Conservation (phyloP, 1,140 invertebrate genomes). For the Mylabris phalerata region DNA sequence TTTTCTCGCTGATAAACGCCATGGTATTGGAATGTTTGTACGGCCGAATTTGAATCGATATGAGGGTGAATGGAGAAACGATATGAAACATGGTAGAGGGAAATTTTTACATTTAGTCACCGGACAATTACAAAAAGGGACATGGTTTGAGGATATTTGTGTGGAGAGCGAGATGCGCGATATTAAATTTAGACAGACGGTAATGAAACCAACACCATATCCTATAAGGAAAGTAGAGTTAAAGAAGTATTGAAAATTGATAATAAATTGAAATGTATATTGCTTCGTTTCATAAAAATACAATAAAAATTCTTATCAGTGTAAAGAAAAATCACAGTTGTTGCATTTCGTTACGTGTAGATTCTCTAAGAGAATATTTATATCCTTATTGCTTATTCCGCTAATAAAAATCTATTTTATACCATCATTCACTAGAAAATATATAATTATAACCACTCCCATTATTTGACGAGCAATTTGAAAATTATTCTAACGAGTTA, state of each 20-base stretch:
- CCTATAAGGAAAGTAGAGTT: slow-evolving; percentile 41
- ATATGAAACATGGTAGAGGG: slow-evolving; percentile 51
- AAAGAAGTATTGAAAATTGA: not conserved
- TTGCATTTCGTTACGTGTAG: too few relatives aligned
- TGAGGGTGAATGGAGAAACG: slow-evolving; percentile 51
- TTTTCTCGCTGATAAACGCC: slow-evolving; percentile 43
- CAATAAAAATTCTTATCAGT: not conserved
- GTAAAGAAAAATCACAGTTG: too few relatives aligned
- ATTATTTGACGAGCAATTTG: too few relatives aligned
- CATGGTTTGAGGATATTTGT: slow-evolving; percentile 48
- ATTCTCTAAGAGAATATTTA: too few relatives aligned
- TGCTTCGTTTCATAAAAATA: not conserved
- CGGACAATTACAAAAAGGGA: slow-evolving; percentile 54
- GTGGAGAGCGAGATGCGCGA: slow-evolving; percentile 48
- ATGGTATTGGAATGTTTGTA: slow-evolving; percentile 38
- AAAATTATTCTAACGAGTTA: too few relatives aligned
- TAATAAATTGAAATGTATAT: not conserved
- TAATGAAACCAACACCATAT: slow-evolving; percentile 46
- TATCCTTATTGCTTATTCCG: too few relatives aligned
- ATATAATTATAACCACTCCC: too few relatives aligned
- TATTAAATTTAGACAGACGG: slow-evolving; percentile 49
- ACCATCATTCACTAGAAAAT: too few relatives aligned
- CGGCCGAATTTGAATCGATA: slow-evolving; percentile 51
- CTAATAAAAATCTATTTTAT: too few relatives aligned
- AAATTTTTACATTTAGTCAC: slow-evolving; percentile 53